Evolutionary conservation across 1,140 invertebrate genomes (phyloP).

Genomic region (Conopomorpha cramerella): DNA sequence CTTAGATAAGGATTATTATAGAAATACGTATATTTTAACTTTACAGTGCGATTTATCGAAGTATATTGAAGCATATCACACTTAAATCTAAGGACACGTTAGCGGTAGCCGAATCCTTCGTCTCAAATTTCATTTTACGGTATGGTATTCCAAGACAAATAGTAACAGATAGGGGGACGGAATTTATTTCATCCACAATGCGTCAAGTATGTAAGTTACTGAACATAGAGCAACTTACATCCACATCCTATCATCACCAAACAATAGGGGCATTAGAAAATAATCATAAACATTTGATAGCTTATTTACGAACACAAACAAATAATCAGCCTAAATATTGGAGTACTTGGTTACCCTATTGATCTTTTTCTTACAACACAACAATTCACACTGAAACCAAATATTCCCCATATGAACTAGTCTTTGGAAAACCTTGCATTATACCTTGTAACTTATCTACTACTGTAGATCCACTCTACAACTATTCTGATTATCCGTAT

Average conservation of each 20-base stretch:
- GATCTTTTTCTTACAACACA: conserved; percentile 8
- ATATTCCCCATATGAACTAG: conserved; percentile 9
- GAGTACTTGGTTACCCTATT: conserved; percentile 12
- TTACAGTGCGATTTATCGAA: conserved; percentile 3
- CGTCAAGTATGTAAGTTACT: conserved; percentile 4
- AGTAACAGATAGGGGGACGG: conserved; percentile 3
- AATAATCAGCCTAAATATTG: conserved; percentile 6
- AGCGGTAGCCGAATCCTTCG: not conserved
- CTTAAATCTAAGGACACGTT: not conserved
- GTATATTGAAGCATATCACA: conserved; percentile 3
- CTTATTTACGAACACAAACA: conserved; percentile 6
- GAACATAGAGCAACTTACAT: conserved; percentile 6
- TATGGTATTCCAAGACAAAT: conserved; percentile 2
- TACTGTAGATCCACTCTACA: conserved; percentile 5
- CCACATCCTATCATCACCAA: too few species aligned
- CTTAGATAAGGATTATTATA: too few species aligned
- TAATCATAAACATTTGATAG: conserved; percentile 4
- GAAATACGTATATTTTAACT: conserved; percentile 1
- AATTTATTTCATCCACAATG: conserved; percentile 5
- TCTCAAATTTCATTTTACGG: conserved; percentile 3
- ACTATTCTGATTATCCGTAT: conserved; percentile 1
- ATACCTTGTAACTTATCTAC: conserved; percentile 4
- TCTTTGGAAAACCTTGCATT: conserved; percentile 7
- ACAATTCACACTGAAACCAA: conserved; percentile 9
- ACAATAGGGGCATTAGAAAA: too few species aligned